Base-by-base conservation (phyloP, 2,797 vertebrate species). In the Danionella dracula region DNA sequence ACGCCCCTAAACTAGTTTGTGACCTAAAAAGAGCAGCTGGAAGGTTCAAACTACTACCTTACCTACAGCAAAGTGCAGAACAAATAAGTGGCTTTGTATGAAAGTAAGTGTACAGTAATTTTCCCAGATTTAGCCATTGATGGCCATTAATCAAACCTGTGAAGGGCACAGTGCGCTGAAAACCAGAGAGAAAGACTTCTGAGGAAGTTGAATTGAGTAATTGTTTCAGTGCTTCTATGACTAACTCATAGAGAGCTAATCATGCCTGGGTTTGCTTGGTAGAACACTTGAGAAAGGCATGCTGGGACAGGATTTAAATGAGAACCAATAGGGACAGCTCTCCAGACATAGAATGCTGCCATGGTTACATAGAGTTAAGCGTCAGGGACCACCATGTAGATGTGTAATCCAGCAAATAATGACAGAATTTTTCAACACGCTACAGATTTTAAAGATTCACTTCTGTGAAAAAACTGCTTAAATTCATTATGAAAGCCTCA, bases 181-280 rank as follows among this genome's bases (percentile, higher is more conserved):
- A 42, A n/a, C 19, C 17, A 21, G 21, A 62, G 16, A 57, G 34
- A 70, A 31, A 55, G 49, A 53, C 20, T 51, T 54, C 42, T 56
- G 15, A 15, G 53, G 29, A 56, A 50, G 56, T 53, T 46, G 21
- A 40, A 58, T 45, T 8, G 46, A 9, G 54, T 60, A 68, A 71
- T 75, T 71, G 60, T 67, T 42, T 57, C 16, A 66, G 37, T 68
- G 50, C 53, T 65, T 68, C 59, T 27, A 61, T 48, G 10, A 23
- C 59, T 63, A 55, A 38, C 73, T 56, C 60, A 66, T 55, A 48
- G 69, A 68, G 65, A 66, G 42, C 69, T 65, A 53, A 66, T 75
- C 66, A 64, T 66, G 61, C 48, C 56, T 45, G 60, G 31, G 23
- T 54, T 54, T 57, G 53, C 65, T 59, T 11, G 42, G 63, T 48